Evolutionary conservation across 2,113 vertebrate genomes (phyloP), one percentile per base, ranked within the genome.

Genomic region (Macquaria australasica): DNA sequence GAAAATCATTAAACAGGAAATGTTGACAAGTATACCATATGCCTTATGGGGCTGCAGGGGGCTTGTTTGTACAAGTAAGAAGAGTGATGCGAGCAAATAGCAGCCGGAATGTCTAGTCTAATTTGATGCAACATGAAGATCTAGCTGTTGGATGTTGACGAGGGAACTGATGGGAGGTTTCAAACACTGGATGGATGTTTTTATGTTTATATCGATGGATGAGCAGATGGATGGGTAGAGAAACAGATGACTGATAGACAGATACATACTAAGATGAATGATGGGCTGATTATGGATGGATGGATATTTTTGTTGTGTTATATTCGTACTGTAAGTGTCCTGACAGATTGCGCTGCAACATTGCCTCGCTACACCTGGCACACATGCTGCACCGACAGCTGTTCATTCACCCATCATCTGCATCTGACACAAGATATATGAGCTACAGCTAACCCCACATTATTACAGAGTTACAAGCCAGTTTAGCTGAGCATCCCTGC

Each of bases 381-480:
- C 1, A 5, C 4, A 11, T 34, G 78, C 77, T 62, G 63, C 41
- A 28, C 56, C 25, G 18, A 73, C 89, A 92, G 87, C 87, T 89
- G 86, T 86, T 89, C 70, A 34, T 7, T 83, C 76, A 77, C 69
- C 83, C 81, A 34, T 83, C 75, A 68, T 81, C 64, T 89, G 63
- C 63, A 73, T 20, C 43, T 72, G 73, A 81, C 73, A 74, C 34
- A 77, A 73, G 88, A 86, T 51, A 25, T 53, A 83, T 4, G 76
- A 85, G 84, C 79, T 12, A 28, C 71, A 64, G 81, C 68, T 83
- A 82, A 83, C 18, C 64, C 21, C 12, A 20, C 25, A 74, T 90
- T 73, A 83, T 73, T 43, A 77, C 50, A 9, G 66, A 43, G 68
- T 41, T 78, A 77, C 50, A 34, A 23, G 25, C 43, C 60, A 66